phyloP scores from a whole-genome alignment of 2,113 vertebrate species.

The Elaphurus davidianus region DNA sequence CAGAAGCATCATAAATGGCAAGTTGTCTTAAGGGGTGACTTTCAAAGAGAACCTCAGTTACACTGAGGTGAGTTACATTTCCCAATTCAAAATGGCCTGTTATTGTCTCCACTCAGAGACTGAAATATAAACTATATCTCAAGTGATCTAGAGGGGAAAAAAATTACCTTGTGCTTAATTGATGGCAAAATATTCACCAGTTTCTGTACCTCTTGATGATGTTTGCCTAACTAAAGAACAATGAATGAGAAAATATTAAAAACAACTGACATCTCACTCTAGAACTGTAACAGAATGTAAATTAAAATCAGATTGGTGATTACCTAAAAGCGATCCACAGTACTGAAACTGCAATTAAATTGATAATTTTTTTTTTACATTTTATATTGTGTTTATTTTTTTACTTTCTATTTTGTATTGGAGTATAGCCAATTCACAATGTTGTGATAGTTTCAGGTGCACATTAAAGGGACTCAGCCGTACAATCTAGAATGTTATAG shows the following conservation, averaged over 20 bases:
- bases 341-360: not conserved
- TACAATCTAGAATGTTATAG: not conserved
- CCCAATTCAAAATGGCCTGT: not conserved
- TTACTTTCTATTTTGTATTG: not conserved
- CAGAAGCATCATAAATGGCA: not conserved
- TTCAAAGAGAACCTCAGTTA: not conserved
- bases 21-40: too few relatives aligned
- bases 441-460: not conserved
- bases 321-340: slow-evolving; percentile 15
- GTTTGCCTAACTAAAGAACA: slow-evolving; percentile 87
- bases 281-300: not conserved
- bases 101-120: not conserved
- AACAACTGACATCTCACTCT: not conserved
- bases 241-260: slow-evolving; percentile 29
- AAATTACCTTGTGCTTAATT: slow-evolving; percentile 93
- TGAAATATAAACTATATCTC: not conserved
- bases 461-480: not conserved
- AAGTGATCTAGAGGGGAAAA: not conserved
- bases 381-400: not conserved
- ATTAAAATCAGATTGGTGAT: slow-evolving; percentile 38
- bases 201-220: slow-evolving; percentile 91
- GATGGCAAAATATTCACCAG: slow-evolving; percentile 85
- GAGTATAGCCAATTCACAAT: not conserved
- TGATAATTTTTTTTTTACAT: not conserved
- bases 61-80: not conserved